phyloP scores from a whole-genome alignment of 2,888 invertebrate genomes.

The Pseudolycoriella hygida region DNA sequence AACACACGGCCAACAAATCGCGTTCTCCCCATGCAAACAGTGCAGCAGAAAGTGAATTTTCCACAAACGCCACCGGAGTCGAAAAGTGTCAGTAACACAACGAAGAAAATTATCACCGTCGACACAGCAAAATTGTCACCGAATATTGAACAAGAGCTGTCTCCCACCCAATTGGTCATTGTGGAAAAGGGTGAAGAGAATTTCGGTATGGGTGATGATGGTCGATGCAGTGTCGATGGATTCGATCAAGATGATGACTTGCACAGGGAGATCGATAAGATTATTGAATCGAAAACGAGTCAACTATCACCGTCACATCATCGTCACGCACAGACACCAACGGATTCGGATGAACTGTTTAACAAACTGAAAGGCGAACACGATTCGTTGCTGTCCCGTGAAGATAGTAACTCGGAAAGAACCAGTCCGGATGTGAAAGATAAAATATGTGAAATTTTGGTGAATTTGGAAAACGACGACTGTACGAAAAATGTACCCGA shows the following conservation, averaged over 20 bases:
- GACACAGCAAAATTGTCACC: not conserved
- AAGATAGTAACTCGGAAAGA: conserved; percentile 9
- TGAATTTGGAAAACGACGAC: conserved; percentile 24
- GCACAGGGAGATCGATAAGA: not conserved
- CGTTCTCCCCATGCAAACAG: conserved; percentile 59
- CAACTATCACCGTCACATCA: not conserved
- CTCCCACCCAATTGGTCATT: not conserved
- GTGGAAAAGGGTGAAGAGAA: not conserved
- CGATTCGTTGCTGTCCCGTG: conserved; percentile 14
- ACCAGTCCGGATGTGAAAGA: conserved; percentile 18
- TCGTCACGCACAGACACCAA: not conserved
- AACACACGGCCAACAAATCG: conserved; percentile 50
- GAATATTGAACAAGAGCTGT: not conserved
- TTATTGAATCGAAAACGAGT: not conserved
- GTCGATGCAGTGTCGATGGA: not conserved
- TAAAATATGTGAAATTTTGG: conserved; percentile 24
- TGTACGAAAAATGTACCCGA: conserved; percentile 17
- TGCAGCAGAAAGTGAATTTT: conserved; percentile 35
- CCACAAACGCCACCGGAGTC: conserved; percentile 18
- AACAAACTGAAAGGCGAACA: conserved; percentile 20
- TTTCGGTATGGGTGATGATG: not conserved
- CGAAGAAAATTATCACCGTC: conserved; percentile 14
- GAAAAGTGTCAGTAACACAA: conserved; percentile 16
- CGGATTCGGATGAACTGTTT: conserved; percentile 13
- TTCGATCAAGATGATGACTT: not conserved